phyloP scores from a whole-genome alignment of 2,888 invertebrate species.

The Gortyna flavago region DNA sequence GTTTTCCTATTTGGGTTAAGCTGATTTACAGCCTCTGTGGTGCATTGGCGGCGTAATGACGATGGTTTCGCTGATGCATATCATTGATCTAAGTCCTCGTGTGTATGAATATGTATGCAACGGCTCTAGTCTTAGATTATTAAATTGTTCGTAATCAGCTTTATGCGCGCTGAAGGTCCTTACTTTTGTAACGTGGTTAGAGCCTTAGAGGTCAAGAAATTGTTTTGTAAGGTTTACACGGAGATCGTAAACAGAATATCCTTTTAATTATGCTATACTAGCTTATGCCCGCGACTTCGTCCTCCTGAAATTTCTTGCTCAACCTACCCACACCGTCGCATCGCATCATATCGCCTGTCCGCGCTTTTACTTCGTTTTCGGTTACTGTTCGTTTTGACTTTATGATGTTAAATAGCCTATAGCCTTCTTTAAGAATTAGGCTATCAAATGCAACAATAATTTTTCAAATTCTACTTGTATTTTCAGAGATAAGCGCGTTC shows the following conservation, averaged over 20 bases:
- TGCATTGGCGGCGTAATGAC: constrained; percentile 48
- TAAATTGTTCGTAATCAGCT: constrained; percentile 43
- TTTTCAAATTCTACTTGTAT: neutral
- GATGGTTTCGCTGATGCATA: constrained; percentile 55
- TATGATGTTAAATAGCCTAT: neutral
- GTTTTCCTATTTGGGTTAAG: constrained; percentile 67
- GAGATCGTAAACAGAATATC: neutral
- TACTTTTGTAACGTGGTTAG: constrained; percentile 6
- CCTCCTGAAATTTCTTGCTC: neutral
- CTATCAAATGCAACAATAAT: neutral
- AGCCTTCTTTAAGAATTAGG: neutral
- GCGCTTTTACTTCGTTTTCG: neutral
- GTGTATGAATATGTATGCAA: constrained; percentile 57
- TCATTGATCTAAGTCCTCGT: constrained; percentile 56
- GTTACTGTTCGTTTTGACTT: neutral
- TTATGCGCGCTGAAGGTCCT: constrained; percentile 24
- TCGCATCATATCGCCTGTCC: neutral
- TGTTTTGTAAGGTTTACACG: neutral
- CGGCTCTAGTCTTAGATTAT: constrained; percentile 42
- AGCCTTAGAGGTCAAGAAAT: constrained; percentile 18
- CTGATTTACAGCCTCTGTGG: constrained; percentile 56
- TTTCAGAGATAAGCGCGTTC: neutral
- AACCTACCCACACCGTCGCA: neutral
- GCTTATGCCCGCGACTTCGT: neutral
- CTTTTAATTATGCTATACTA: constrained; percentile 1